A percentile compares a stretch with the other conserved stretches of the same genome.
Conservation (phyloP, 92 coral and sea anemone genomes). For the Porites divaricata region DNA sequence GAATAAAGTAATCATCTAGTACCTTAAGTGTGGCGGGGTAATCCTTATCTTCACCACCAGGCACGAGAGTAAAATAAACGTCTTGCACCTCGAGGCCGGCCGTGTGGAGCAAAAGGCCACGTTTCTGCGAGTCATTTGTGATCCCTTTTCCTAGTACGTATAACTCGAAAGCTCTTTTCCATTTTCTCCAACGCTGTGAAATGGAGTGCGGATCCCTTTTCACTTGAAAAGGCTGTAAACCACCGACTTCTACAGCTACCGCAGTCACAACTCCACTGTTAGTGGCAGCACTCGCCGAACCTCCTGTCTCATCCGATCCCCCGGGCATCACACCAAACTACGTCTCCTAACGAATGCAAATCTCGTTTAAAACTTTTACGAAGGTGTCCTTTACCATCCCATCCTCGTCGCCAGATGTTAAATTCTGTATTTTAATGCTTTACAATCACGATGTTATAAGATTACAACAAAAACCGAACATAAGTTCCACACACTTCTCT, state of each 20-base stretch:
- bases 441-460: too few relatives aligned
- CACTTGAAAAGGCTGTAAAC: conserved; percentile 31
- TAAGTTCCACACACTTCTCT: neutral
- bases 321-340: conserved; percentile 10
- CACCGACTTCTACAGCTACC: conserved; percentile 25
- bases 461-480: conserved; percentile 4
- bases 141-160: conserved; percentile 46
- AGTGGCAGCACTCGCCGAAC: conserved; percentile 9
- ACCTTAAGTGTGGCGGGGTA: conserved; percentile 28
- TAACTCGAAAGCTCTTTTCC: conserved; percentile 51
- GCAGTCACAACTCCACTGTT: conserved; percentile 9
- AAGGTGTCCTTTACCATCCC: neutral
- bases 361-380: neutral
- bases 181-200: conserved; percentile 48
- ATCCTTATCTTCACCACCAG: conserved; percentile 41
- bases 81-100: conserved; percentile 54
- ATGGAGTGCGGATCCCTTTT: conserved; percentile 44
- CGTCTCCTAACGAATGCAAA: neutral
- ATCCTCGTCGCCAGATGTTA: conserved; percentile 40
- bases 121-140: conserved; percentile 35
- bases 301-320: neutral
- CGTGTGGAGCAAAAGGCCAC: conserved; percentile 43
- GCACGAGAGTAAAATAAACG: conserved; percentile 54
- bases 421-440: neutral
- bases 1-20: too few relatives aligned